Percentiles rank a stretch among this genome's conserved stretches.
Conservation (phyloP, 1,140 invertebrate species). For the Tetragnatha versicolor region DNA sequence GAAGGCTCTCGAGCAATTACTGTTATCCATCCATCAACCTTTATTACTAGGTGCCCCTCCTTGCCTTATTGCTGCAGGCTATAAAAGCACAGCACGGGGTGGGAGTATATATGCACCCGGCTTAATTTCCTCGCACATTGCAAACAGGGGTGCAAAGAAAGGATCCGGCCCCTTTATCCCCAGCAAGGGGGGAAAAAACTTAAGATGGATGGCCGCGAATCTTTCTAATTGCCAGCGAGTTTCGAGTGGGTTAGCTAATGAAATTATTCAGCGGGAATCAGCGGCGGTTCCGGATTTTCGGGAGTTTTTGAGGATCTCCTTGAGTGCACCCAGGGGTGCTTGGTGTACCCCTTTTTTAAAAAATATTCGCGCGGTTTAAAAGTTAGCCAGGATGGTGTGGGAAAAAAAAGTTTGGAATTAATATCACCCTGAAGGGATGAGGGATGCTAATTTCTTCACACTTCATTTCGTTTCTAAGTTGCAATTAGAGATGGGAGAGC, state of each 20-base stretch:
- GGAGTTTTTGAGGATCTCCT: neutral
- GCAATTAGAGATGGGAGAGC: neutral
- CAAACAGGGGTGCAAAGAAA: slow-evolving; percentile 16
- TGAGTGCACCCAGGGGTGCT: slow-evolving; percentile 22
- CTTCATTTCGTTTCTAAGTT: slow-evolving; percentile 22
- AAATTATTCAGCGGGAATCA: slow-evolving; percentile 46
- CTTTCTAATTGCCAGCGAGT: slow-evolving; percentile 48
- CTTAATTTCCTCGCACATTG: slow-evolving; percentile 33
- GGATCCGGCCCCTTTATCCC: slow-evolving; percentile 31
- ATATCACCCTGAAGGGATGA: neutral
- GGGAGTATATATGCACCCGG: too few relatives aligned
- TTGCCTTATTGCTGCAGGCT: slow-evolving; percentile 27
- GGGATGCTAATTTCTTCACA: slow-evolving; percentile 19
- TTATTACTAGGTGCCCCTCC: slow-evolving; percentile 53
- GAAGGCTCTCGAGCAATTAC: slow-evolving; percentile 45
- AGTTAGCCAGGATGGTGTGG: neutral
- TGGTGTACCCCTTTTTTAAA: neutral
- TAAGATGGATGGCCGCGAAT: slow-evolving; percentile 45
- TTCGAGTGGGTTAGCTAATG: slow-evolving; percentile 46
- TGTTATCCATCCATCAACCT: slow-evolving; percentile 54
- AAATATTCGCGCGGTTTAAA: slow-evolving; percentile 28
- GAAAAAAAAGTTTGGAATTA: slow-evolving; percentile 23
- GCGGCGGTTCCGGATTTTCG: neutral
- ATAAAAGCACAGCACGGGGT: neutral
- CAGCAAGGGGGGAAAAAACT: slow-evolving; percentile 10